phyloP scores from a whole-genome alignment of 1,140 invertebrate species.

The Diorhabda carinulata region DNA sequence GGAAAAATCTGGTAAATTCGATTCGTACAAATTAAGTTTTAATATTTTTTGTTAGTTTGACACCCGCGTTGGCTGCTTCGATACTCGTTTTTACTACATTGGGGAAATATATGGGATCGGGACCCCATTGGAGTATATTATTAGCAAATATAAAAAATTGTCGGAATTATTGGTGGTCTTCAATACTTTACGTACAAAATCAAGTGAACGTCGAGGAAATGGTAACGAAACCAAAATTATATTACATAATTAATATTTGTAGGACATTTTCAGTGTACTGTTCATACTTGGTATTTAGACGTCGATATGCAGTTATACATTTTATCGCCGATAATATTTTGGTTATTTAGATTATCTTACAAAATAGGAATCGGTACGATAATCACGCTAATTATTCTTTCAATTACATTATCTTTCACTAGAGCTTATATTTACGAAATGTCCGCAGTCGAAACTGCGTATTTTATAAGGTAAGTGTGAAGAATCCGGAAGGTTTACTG shows the following conservation, averaged over 20 bases:
- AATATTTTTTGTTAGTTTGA: slow-evolving; percentile 49
- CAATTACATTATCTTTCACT: too few species aligned
- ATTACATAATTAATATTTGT: too few species aligned
- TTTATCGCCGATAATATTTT: slow-evolving; percentile 9
- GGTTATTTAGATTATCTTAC: background rate
- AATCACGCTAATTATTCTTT: too few species aligned
- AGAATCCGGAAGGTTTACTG: too few species aligned
- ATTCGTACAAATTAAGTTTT: too few species aligned
- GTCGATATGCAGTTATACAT: slow-evolving; percentile 18
- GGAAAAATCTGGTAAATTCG: too few species aligned
- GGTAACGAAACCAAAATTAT: background rate
- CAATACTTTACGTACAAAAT: slow-evolving; percentile 52
- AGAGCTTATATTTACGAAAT: too few species aligned
- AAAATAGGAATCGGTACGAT: too few species aligned
- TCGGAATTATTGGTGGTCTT: slow-evolving; percentile 53
- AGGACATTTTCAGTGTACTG: slow-evolving; percentile 17
- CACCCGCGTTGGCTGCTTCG: slow-evolving; percentile 56
- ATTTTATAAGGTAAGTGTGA: too few species aligned
- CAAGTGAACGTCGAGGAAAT: slow-evolving; percentile 43
- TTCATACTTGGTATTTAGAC: slow-evolving; percentile 20
- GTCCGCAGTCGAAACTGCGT: too few species aligned
- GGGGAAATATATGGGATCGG: slow-evolving; percentile 53
- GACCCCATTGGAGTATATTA: slow-evolving; percentile 50
- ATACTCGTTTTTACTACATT: slow-evolving; percentile 53
- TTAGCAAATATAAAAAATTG: slow-evolving; percentile 38